Evolutionary conservation across 2,888 invertebrate species (phyloP), one percentile per base, ranked within the genome.

Genomic region (Aporophyla nigra): DNA sequence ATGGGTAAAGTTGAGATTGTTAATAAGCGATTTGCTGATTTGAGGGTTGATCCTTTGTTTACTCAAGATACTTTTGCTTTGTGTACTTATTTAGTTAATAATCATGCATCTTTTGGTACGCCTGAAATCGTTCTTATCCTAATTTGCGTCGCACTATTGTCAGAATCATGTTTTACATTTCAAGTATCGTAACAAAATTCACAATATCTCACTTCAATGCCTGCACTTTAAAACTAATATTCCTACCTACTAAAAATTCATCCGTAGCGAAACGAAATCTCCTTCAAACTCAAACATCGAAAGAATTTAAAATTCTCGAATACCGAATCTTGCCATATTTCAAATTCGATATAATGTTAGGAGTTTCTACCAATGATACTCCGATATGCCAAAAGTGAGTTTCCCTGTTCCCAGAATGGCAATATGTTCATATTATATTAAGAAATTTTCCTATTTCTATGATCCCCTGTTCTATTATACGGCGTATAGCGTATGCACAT

Each of bases 381-480:
- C 59, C 19, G 59, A 71, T 80, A 76, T 74, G 67, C 79, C 63
- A 75, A 76, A 77, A 86, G 71, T 79, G 72, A 76, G 73, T 70
- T 80, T 71, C 12, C 69, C 56, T 79, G 70, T 81, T 73, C 63
- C 63, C 43, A 9, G 65, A 79, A 81, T 71, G 59, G 68, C 61
- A 71, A 76, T 85, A 74, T 51, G 63, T 76, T 85, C 83, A 54
- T 69, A 76, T 83, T 80, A 68, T 77, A 78, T 75, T 73, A 80
- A 27, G 12, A 62, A 72, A 63, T 66, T 67, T 74, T 81, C 73
- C 75, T 78, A 79, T 86, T 87, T 81, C 74, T 79, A 74, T 76
- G 67, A 78, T 74, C 65, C 69, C 79, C 75, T 87, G 79, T 81
- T 87, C 79, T 86, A 80, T 86, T 80, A 86, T 83, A 77, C 80